Evolutionary conservation across 2,113 vertebrate genomes (phyloP).

Genomic region (Ardeotis arabs): DNA sequence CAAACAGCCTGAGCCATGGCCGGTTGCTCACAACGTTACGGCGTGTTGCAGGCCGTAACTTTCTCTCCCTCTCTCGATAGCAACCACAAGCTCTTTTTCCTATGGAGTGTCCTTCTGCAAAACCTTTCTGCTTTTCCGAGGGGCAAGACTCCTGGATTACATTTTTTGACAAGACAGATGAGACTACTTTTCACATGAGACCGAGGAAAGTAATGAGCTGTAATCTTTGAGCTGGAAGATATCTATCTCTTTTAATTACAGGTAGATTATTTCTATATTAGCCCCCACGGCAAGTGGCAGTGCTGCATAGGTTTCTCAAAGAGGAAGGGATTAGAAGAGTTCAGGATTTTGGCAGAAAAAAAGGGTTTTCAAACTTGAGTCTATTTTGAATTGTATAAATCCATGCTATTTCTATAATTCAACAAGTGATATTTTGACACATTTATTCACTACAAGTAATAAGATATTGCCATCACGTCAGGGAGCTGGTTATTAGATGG

Average conservation of each 20-base stretch:
- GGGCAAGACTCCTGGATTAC: constrained; percentile 6
- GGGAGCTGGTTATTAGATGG: neutral
- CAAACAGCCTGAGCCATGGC: neutral
- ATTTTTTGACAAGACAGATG: constrained; percentile 59
- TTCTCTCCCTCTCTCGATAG: neutral
- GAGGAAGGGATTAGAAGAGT: neutral
- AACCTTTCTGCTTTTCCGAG: neutral
- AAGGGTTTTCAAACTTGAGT: neutral
- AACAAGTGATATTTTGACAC: neutral
- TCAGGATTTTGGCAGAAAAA: neutral
- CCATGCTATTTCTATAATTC: neutral
- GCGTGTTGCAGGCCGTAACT: neutral
- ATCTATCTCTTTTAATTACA: constrained; percentile 66
- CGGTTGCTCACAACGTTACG: accelerated
- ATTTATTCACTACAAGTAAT: neutral
- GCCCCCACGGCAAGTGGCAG: neutral
- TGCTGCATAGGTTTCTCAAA: neutral
- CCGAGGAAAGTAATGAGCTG: constrained; percentile 52
- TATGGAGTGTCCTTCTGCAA: neutral
- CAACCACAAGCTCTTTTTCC: neutral
- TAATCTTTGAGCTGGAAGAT: constrained; percentile 42
- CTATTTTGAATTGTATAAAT: neutral
- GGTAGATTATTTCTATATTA: constrained; percentile 43
- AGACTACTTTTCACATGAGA: constrained; percentile 50
- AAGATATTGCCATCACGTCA: neutral